Evolutionary conservation across 2,113 vertebrate genomes (phyloP).

Genomic region (Rattus norvegicus): GRCr8 NC_086031.1:74093501-74094000

Average conservation of each 20-base stretch:
- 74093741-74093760: neutral
- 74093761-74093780: neutral
- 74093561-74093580: neutral
- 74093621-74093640: neutral
- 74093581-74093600: neutral
- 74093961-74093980: neutral
- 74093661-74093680: neutral
- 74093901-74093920: neutral
- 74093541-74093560: neutral
- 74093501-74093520: conserved; percentile 45
- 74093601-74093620: neutral
- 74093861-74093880: neutral
- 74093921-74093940: neutral
- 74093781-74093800: conserved; percentile 22
- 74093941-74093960: neutral
- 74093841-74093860: neutral
- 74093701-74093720: conserved; percentile 3
- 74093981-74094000: neutral
- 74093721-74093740: neutral
- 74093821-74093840: neutral
- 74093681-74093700: neutral
- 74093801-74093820: neutral
- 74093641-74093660: neutral
- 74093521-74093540: conserved; percentile 19
- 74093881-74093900: neutral